phyloP scores from a whole-genome alignment of 2,797 vertebrate genomes.

The Vultur gryphus region DNA sequence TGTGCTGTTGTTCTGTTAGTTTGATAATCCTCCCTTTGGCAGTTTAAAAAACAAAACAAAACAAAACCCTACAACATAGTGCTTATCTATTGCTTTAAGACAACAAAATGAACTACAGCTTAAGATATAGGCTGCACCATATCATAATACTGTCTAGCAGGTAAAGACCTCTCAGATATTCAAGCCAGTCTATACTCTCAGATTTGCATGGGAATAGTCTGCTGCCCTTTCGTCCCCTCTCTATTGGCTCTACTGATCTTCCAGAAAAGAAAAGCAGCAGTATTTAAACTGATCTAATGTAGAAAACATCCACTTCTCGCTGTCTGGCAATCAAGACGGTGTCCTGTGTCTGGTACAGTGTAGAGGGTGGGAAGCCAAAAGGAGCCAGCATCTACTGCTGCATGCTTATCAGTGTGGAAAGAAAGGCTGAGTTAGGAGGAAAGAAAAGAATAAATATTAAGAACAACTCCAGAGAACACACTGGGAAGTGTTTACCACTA shows the following conservation, averaged over 20 bases:
- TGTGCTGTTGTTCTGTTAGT: not conserved
- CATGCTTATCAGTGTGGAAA: not conserved
- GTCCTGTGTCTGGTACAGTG: not conserved
- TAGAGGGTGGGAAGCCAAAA: not conserved
- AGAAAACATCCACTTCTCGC: not conserved
- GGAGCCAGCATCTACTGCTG: not conserved
- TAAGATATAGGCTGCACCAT: not conserved
- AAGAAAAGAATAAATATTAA: not conserved
- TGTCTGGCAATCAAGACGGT: not conserved
- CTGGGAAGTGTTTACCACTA: not conserved
- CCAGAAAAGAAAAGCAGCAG: not conserved
- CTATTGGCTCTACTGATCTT: not conserved
- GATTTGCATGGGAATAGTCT: not conserved
- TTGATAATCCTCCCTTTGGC: not conserved
- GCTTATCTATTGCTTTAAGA: not conserved
- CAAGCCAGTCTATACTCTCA: not conserved
- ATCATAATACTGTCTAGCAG: not conserved
- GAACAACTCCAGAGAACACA: not conserved
- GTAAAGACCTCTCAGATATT: not conserved
- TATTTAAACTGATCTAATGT: not conserved
- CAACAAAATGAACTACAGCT: not conserved
- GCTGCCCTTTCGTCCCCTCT: not conserved
- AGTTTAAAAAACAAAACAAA: not conserved
- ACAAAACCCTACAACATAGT: too few relatives aligned
- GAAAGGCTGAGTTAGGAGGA: not conserved